Base-by-base conservation (phyloP, 2,888 invertebrate species). In the Oscheius myriophilus region DNA sequence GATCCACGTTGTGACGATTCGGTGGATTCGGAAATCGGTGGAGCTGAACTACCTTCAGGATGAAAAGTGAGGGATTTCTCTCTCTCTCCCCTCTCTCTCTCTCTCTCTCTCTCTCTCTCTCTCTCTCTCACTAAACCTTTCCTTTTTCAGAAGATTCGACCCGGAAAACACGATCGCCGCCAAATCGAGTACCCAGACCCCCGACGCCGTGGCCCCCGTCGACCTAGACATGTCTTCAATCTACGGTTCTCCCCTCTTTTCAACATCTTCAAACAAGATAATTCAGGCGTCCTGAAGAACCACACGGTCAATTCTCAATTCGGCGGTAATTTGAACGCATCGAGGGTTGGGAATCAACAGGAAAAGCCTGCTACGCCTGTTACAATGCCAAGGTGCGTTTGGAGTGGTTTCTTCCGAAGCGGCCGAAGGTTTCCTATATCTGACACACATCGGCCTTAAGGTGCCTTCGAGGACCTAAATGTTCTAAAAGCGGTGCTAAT, bases 1-100 rank as follows among this genome's bases (percentile, higher is more conserved):
- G 41, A 70, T 83, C 7, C 26, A 67, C 0, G 73, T 83, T 51
- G 83, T 83, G 21, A 71, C 71, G 11, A 26, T 69, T 0, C 55
- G 74, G 54, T 83, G 83, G 83, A 21, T 83, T 16, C 57, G 68
- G 25, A 77, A 75, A 53, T 76, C 77, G 53, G 62, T 78, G 12
- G 78, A 78, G 41, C 9, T 57, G 41, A 81, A 76, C 11, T 69
- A 73, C 67, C 43, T 78, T 2, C 63, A 76, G 21, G 70, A 72
- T n/a, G 76, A 76, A 49, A 43, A 46, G 75, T 78, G 3, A 42
- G 68, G 55, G 65, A 51, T 58, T 18, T 58, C 46, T n/a, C 12
- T 1, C 25, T 45, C 18, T 21, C n/a, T 12, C 14, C 41, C 41
- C 11, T n/a, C 42, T 18, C n/a, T 57, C 3, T 45, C 49, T 21